A percentile compares a stretch with the other conserved stretches of the same genome.
These are phyloP conservation scores for Neosilurus hyrtlii DNA, from an alignment of 2,797 vertebrate species.

Conservation along the genomic window DNA sequence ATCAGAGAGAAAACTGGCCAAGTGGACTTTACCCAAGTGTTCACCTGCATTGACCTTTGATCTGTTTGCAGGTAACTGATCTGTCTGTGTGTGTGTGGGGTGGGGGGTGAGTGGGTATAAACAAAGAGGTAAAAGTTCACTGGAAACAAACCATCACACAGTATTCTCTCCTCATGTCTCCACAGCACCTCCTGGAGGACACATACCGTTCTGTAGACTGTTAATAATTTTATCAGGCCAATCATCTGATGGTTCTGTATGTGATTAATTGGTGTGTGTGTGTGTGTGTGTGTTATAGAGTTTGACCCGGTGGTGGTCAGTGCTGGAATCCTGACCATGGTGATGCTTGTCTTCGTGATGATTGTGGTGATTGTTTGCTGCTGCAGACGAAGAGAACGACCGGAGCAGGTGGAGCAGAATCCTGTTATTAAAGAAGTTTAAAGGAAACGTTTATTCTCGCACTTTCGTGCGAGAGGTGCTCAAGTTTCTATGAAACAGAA, in stretches of 20 bases:
- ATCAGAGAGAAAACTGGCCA: conserved; percentile 63
- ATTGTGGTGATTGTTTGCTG: conserved; percentile 68
- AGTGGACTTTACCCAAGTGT: conserved; percentile 65
- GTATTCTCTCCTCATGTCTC: not conserved
- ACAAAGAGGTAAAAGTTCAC: not conserved
- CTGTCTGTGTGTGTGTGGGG: not conserved
- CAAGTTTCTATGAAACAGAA: conserved; percentile 74
- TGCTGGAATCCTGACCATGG: conserved; percentile 62
- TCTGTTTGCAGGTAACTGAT: not conserved
- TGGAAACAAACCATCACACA: not conserved
- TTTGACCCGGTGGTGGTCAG: conserved; percentile 68
- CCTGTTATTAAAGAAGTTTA: conserved; percentile 42
- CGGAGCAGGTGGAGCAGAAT: conserved; percentile 29
- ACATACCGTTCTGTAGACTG: not conserved
- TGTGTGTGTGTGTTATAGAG: conserved; percentile 62
- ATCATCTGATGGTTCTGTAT: too few species aligned
- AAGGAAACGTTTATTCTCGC: not conserved
- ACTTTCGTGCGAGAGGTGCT: not conserved
- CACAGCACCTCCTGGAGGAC: conserved; percentile 3
- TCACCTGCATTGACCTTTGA: conserved; percentile 29
- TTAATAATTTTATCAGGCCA: not conserved
- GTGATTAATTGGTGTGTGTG: not conserved
- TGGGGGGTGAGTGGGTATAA: not conserved
- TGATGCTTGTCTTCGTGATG: conserved; percentile 63
- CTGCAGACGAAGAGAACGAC: conserved; percentile 66